These are phyloP conservation scores for Pempheris klunzingeri DNA, from an alignment of 2,797 vertebrate species.

Conservation along the genomic window DNA sequence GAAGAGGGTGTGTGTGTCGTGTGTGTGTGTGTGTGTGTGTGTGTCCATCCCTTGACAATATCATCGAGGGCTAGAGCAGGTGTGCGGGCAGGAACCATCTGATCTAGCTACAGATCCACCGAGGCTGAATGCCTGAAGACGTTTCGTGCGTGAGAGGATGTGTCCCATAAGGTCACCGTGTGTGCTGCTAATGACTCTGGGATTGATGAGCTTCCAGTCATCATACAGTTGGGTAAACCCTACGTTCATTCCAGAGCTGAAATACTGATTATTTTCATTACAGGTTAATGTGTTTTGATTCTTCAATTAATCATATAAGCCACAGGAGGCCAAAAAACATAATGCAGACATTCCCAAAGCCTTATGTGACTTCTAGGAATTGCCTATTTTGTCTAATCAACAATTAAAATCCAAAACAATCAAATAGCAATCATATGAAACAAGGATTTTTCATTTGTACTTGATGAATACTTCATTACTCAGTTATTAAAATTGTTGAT, in stretches of 20 bases:
- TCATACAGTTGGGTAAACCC: not conserved
- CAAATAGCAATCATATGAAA: not conserved
- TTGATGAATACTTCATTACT: not conserved
- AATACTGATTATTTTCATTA: not conserved
- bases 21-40: slow-evolving; percentile 10
- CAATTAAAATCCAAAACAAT: not conserved
- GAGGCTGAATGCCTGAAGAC: slow-evolving; percentile 28
- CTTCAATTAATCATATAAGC: not conserved
- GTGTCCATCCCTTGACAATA: slow-evolving; percentile 24
- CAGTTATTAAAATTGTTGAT: not conserved
- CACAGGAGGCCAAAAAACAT: not conserved
- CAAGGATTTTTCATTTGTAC: not conserved
- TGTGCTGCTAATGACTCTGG: slow-evolving; percentile 7
- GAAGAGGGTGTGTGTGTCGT: slow-evolving; percentile 21
- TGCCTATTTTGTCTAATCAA: not conserved
- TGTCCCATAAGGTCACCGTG: slow-evolving; percentile 11
- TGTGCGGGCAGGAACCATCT: slow-evolving; percentile 54
- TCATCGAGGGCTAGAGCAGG: slow-evolving; percentile 57
- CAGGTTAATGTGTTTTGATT: slow-evolving; percentile 1
- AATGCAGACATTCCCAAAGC: not conserved
- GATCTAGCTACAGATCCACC: slow-evolving; percentile 37
- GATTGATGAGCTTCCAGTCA: slow-evolving; percentile 17
- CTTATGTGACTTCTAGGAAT: not conserved
- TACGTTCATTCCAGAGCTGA: not conserved
- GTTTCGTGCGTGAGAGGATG: slow-evolving; percentile 13